phyloP scores from a whole-genome alignment of 2,797 vertebrate genomes.

The Melanotaenia trifasciata region DNA sequence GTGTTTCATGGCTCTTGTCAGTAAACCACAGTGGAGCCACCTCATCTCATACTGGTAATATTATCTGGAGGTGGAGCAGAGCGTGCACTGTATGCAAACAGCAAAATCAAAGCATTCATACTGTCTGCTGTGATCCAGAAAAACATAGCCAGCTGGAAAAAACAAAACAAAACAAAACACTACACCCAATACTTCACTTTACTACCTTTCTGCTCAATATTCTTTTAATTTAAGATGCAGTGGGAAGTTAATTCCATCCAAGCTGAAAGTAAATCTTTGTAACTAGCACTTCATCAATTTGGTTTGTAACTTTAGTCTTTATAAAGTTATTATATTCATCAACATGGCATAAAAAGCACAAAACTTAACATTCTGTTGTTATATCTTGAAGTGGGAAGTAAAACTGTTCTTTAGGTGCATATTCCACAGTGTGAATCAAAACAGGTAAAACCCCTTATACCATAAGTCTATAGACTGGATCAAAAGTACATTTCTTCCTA shows the following conservation, averaged over 20 bases:
- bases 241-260: neutral
- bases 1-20: neutral
- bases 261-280: neutral
- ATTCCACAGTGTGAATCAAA: neutral
- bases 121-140: slow-evolving; percentile 14
- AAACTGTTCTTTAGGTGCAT: neutral
- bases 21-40: neutral
- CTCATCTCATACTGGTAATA: neutral
- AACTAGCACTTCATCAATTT: neutral
- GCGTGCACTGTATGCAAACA: neutral
- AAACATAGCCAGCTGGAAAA: slow-evolving; percentile 2
- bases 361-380: neutral
- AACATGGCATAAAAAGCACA: neutral
- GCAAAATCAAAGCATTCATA: slow-evolving; percentile 4
- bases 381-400: neutral
- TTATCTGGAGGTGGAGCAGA: slow-evolving; percentile 1
- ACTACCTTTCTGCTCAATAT: neutral
- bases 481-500: slow-evolving; percentile 34
- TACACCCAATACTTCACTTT: slow-evolving; percentile 36
- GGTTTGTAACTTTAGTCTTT: neutral
- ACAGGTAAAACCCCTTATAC: neutral
- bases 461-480: neutral
- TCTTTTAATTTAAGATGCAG: neutral
- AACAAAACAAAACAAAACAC: slow-evolving; percentile 19
- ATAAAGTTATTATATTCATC: neutral